Evolutionary conservation across 2,888 invertebrate species (phyloP).

Genomic region (Lingula anatina): DNA sequence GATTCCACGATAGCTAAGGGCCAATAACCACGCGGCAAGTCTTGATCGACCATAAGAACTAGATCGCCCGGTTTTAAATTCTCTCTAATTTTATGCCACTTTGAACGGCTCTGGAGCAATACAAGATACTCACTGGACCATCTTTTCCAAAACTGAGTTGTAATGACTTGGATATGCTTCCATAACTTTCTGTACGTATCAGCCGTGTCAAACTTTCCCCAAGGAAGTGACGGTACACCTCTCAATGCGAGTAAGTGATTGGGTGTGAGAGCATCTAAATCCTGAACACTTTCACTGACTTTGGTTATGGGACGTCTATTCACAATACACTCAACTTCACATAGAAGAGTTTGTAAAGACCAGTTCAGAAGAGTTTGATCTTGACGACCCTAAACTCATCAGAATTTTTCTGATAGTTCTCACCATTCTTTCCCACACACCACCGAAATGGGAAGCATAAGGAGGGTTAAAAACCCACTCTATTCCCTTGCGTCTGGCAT

Average conservation of each 20-base stretch:
- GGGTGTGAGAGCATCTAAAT: constrained; percentile 19
- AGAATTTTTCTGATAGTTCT: neutral
- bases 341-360: neutral
- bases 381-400: neutral
- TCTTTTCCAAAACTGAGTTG: constrained; percentile 2
- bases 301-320: constrained; percentile 2
- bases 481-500: neutral
- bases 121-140: constrained; percentile 3
- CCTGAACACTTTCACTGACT: constrained; percentile 5
- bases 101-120: neutral
- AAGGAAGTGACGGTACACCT: neutral
- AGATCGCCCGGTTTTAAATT: neutral
- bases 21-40: neutral
- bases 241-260: constrained; percentile 28
- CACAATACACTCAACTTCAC: neutral
- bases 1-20: neutral
- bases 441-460: neutral
- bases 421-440: constrained; percentile 1
- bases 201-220: neutral
- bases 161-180: neutral
- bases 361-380: neutral
- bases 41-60: neutral
- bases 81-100: neutral
- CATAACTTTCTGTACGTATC: neutral
- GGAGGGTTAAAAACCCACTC: constrained; percentile 5